Evolutionary conservation across 1,140 invertebrate species (phyloP), one percentile per base, ranked within the genome.

Genomic region (Pseudomyrmex cubaensis): DNA sequence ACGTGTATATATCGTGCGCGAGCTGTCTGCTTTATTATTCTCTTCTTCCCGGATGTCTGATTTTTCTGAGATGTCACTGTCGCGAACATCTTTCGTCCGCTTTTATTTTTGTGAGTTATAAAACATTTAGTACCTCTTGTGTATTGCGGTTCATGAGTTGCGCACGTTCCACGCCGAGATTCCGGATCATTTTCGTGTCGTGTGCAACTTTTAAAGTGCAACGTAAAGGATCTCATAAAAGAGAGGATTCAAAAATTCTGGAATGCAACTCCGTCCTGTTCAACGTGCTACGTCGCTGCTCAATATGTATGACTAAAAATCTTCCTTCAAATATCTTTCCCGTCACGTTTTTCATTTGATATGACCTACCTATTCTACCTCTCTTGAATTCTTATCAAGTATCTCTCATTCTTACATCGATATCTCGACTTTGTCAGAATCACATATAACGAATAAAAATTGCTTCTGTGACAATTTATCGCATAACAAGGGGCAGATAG

Each of bases 221-320:
- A 35, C 35, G 4, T 35, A 35, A 35, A 35, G 35, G 35, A 35
- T 35, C 35, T 35, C 35, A 35, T 35, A 35, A 9, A 20, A 25
- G 9, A 48, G 15, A 52, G 64, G 8, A 69, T 80, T 76, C 69
- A 87, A 84, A 84, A 64, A 70, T 78, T 66, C 64, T 48, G 70
- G 57, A 63, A 86, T 84, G 86, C 70, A 82, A 77, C 66, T 70
- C 35, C 67, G 69, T 80, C 59, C 67, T 22, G 64, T 76, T 76
- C 59, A 35, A 48, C 56, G 54, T 50, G 20, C 35, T 25, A 69
- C 13, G 48, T 62, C 67, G 59, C 59, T 88, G 72, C 84, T 88
- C 86, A 87, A 88, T 88, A 85, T 87, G 83, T 82, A 75, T 69
- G 59, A 66, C 59, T 62, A 69, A 82, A 87, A 87, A 73, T 87